Conservation (phyloP, 2,888 invertebrate genomes). For the Hydropsyche betteni region DNA sequence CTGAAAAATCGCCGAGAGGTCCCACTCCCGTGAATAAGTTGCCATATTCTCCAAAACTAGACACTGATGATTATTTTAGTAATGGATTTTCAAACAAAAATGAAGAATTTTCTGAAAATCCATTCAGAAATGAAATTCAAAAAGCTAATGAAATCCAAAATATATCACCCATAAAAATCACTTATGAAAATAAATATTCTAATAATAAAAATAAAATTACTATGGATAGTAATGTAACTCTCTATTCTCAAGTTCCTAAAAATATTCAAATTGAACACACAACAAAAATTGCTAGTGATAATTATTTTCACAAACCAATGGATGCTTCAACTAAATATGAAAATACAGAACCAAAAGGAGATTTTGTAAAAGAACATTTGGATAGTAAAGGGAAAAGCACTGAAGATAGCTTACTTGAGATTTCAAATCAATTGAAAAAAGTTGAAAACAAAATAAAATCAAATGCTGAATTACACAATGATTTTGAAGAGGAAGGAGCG, state of each 20-base stretch:
- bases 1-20: constrained; percentile 33
- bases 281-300: constrained; percentile 57
- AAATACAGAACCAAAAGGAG: constrained; percentile 47
- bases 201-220: constrained; percentile 64
- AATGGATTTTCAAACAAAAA: constrained; percentile 1
- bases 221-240: constrained; percentile 7
- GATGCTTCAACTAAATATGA: neutral
- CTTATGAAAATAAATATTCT: constrained; percentile 63
- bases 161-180: constrained; percentile 62
- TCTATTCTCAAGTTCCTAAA: constrained; percentile 28
- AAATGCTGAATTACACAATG: constrained; percentile 61
- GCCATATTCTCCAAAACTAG: constrained; percentile 38
- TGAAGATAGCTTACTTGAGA: constrained; percentile 64
- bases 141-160: constrained; percentile 53
- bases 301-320: constrained; percentile 54
- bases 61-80: constrained; percentile 16
- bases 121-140: constrained; percentile 27
- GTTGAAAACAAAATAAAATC: constrained; percentile 64
- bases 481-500: constrained; percentile 59
- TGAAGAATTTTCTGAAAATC: constrained; percentile 9
- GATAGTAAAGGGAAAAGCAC: constrained; percentile 58
- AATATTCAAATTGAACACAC: constrained; percentile 12
- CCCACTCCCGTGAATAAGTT: constrained; percentile 27
- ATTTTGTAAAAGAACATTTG: neutral
- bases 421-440: constrained; percentile 64